Conservation (phyloP, 2,113 vertebrate genomes). For the Rhinolophus sinicus region DNA sequence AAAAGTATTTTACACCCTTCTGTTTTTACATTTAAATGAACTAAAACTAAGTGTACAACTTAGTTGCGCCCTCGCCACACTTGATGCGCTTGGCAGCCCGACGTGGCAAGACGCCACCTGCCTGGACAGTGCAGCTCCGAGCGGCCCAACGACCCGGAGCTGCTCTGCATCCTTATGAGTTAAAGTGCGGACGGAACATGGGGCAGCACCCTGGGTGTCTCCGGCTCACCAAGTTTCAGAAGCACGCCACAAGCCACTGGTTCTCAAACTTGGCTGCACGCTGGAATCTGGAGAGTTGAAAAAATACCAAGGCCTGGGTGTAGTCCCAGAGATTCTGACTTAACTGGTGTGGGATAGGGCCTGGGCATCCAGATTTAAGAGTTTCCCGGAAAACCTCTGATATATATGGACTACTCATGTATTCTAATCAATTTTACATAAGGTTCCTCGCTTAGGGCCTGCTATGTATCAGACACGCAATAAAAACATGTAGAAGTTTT, state of each 20-base stretch:
- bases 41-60: background rate
- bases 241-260: background rate
- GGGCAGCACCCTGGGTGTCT: background rate
- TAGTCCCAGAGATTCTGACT: background rate
- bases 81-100: background rate
- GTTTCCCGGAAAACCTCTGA: background rate
- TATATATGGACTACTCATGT: background rate
- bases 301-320: background rate
- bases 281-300: background rate
- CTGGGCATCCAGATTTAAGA: background rate
- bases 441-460: background rate
- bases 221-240: background rate
- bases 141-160: background rate
- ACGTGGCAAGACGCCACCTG: background rate
- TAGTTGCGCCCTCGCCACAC: background rate
- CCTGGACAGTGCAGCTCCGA: background rate
- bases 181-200: accelerated
- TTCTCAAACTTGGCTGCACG: background rate
- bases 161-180: no score
- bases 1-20: background rate
- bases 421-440: background rate
- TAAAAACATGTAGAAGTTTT: background rate
- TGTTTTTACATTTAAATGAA: background rate
- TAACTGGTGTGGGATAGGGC: background rate
- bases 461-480: background rate